phyloP scores from a whole-genome alignment of 2,113 vertebrate species.

The Paradisaea rubra region DNA sequence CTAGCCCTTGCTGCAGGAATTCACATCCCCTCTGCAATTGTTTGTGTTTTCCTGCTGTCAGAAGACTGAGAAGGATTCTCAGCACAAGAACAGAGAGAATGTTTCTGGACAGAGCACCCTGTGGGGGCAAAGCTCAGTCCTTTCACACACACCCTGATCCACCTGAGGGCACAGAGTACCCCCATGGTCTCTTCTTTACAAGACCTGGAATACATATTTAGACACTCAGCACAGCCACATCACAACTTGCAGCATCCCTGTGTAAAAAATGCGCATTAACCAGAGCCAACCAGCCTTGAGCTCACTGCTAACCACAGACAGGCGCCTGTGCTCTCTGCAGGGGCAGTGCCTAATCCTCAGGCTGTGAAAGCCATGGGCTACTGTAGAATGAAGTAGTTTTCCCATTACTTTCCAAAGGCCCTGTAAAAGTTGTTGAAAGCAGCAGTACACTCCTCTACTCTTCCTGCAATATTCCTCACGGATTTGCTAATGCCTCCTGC shows the following conservation, averaged over 20 bases:
- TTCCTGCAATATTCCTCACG: neutral
- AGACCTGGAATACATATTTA: neutral
- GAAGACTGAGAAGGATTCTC: neutral
- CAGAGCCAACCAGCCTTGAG: neutral
- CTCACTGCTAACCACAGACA: neutral
- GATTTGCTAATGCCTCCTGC: neutral
- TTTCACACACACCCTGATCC: accelerated
- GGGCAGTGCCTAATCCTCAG: neutral
- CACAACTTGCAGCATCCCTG: neutral
- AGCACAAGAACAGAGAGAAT: neutral
- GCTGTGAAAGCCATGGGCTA: neutral
- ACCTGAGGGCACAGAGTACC: neutral
- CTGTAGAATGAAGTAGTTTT: neutral
- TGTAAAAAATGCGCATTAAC: neutral
- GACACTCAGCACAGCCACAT: neutral
- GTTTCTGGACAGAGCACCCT: neutral
- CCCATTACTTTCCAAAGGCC: neutral
- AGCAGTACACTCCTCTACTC: neutral
- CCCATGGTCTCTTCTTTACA: neutral
- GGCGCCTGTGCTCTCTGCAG: accelerated
- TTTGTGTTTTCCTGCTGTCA: neutral
- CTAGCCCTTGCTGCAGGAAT: conserved; percentile 5
- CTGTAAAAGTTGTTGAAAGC: neutral
- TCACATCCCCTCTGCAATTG: neutral
- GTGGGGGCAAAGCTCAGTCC: neutral